Evolutionary conservation across 2,113 vertebrate genomes (phyloP).

Genomic region (Hyla sarda): DNA sequence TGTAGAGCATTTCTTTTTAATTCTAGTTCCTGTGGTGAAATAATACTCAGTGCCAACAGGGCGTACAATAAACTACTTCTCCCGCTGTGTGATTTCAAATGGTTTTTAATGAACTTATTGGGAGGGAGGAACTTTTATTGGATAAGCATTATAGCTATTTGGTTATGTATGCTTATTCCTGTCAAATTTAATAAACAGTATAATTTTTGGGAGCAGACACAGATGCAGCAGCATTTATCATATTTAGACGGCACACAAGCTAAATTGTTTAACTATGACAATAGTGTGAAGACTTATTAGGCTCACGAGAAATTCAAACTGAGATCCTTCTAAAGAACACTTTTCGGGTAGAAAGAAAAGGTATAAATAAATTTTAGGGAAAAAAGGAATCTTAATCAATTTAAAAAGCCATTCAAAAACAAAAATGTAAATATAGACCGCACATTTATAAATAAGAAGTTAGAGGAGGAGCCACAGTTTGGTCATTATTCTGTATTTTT

Average conservation of each 20-base stretch:
- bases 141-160: not conserved
- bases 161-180: not conserved
- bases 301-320: not conserved
- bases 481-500: too few relatives aligned
- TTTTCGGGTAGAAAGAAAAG: too few relatives aligned
- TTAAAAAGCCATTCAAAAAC: too few relatives aligned
- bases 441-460: too few relatives aligned
- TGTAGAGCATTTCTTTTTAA: slow-evolving; percentile 35
- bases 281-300: not conserved
- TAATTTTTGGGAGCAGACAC: not conserved
- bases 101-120: slow-evolving; percentile 49
- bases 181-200: not conserved
- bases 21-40: slow-evolving; percentile 34
- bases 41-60: slow-evolving; percentile 41
- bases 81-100: slow-evolving; percentile 33
- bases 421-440: too few relatives aligned
- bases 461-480: too few relatives aligned
- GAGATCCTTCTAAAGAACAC: not conserved
- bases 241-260: not conserved
- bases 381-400: too few relatives aligned
- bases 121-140: slow-evolving; percentile 29
- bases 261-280: not conserved
- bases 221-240: slow-evolving; percentile 12
- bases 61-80: slow-evolving; percentile 23
- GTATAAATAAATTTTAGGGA: too few relatives aligned